phyloP scores from a whole-genome alignment of 2,113 vertebrate species.

The pig (Sus scrofa) region T2T-Sscrofa CM000827.6:90890001-90890500 shows the following conservation, averaged over 20 bases:
- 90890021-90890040: not conserved
- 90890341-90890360: not conserved
- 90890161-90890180: not conserved
- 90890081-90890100: not conserved
- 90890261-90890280: not conserved
- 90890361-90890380: not conserved
- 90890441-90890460: not conserved
- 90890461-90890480: not conserved
- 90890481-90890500: not conserved
- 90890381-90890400: not conserved
- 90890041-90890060: not conserved
- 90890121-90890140: not conserved
- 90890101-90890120: not conserved
- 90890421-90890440: not conserved
- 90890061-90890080: not conserved
- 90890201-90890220: not conserved
- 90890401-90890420: not conserved
- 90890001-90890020: rapidly evolving
- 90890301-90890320: not conserved
- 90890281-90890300: not conserved
- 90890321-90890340: not conserved
- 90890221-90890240: not conserved
- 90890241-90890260: not conserved
- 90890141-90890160: not conserved
- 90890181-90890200: not conserved